These are phyloP conservation scores for Zootermopsis nevadensis DNA, from an alignment of 2,888 invertebrate species.

Conservation along the genomic window DNA sequence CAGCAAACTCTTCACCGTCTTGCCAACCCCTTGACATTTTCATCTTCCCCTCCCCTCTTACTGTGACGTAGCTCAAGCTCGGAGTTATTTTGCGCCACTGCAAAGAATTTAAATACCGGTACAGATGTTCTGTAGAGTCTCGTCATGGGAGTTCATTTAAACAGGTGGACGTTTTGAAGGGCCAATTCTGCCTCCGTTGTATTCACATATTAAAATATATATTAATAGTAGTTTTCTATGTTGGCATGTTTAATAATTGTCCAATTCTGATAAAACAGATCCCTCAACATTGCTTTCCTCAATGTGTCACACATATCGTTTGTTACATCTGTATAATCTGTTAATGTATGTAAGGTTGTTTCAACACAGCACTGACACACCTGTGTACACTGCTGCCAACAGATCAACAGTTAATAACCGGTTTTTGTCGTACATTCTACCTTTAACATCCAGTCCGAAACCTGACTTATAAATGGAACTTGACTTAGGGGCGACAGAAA, in stretches of 20 bases:
- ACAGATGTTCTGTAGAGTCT: too few relatives aligned
- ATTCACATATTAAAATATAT: background rate
- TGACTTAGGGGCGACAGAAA: conserved; percentile 14
- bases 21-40: too few relatives aligned
- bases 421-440: conserved; percentile 1
- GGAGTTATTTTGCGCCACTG: too few relatives aligned
- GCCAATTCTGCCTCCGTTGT: background rate
- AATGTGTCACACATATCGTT: conserved; percentile 18
- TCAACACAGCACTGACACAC: conserved; percentile 26
- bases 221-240: background rate
- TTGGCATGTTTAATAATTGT: background rate
- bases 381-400: conserved; percentile 34
- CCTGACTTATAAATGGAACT: conserved; percentile 25
- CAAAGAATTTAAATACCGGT: too few relatives aligned
- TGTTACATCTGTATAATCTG: conserved; percentile 28
- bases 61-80: too few relatives aligned
- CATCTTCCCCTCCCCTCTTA: too few relatives aligned
- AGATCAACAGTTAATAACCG: conserved; percentile 34
- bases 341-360: conserved; percentile 25
- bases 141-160: too few relatives aligned
- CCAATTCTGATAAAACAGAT: background rate
- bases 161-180: too few relatives aligned
- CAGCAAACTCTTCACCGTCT: too few relatives aligned
- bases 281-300: background rate
- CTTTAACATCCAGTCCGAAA: conserved; percentile 13